phyloP scores from a whole-genome alignment of 2,888 invertebrate species.

The Hirtodrosophila confusa region DNA sequence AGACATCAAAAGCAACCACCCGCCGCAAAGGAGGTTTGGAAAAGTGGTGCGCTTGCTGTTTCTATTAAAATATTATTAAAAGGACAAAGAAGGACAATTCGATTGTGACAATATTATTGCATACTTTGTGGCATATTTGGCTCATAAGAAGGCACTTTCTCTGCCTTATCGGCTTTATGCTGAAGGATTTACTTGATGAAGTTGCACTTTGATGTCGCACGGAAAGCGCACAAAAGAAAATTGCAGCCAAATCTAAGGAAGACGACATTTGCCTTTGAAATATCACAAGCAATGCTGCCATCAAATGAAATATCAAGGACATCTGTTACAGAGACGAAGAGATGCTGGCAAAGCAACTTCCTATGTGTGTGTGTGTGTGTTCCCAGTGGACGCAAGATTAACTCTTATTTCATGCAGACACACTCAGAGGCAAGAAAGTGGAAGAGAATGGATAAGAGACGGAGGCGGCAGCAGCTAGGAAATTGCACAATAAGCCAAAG shows the following conservation, averaged over 20 bases:
- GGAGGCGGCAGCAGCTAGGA: conserved; percentile 34
- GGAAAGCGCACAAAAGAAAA: conserved; percentile 46
- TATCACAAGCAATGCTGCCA: conserved; percentile 39
- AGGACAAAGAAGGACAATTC: conserved; percentile 48
- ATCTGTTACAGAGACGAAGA: conserved; percentile 57
- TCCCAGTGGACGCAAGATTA: conserved; percentile 74
- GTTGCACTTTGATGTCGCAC: conserved; percentile 68
- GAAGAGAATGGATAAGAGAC: conserved; percentile 28
- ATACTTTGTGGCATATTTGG: conserved; percentile 58
- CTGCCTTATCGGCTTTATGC: conserved; percentile 58
- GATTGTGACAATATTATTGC: conserved; percentile 65
- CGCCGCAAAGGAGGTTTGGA: conserved; percentile 26
- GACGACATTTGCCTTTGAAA: conserved; percentile 54
- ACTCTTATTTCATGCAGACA: conserved; percentile 71
- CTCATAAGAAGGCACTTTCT: conserved; percentile 34
- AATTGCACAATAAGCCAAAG: conserved; percentile 69
- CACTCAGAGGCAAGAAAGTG: conserved; percentile 47
- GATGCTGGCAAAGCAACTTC: conserved; percentile 38
- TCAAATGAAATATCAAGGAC: conserved; percentile 70
- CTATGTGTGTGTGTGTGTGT: conserved; percentile 19
- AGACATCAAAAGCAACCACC: conserved; percentile 57
- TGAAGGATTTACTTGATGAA: conserved; percentile 61
- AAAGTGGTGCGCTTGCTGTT: conserved; percentile 45
- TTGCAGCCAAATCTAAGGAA: conserved; percentile 50
- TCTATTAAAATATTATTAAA: conserved; percentile 70